These are phyloP conservation scores for roundworm (Caenorhabditis elegans) DNA, from an alignment of 1,140 invertebrate species.

Conservation along the genomic window DNA sequence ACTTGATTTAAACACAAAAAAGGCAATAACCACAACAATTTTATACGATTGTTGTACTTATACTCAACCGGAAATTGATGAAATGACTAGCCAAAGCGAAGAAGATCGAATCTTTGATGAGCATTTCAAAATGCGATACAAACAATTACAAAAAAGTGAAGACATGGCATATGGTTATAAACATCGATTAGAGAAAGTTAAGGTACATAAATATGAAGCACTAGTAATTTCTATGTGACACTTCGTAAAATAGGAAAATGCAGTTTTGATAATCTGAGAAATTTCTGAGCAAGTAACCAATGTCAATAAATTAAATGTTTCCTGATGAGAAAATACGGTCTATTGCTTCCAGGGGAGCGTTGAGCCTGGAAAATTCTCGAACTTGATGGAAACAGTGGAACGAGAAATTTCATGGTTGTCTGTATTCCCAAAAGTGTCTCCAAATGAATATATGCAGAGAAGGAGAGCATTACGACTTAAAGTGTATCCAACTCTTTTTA, in stretches of 20 bases:
- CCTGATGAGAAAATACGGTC: too few relatives aligned
- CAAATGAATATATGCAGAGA: background rate
- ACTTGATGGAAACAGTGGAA: background rate
- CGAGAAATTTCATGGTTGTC: background rate
- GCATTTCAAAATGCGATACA: background rate
- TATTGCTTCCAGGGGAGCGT: background rate
- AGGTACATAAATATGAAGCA: too few relatives aligned
- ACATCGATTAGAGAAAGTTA: background rate
- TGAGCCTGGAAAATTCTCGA: background rate
- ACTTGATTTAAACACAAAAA: background rate
- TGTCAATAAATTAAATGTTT: too few relatives aligned
- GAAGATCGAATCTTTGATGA: background rate
- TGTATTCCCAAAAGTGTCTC: background rate
- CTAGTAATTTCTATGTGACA: too few relatives aligned
- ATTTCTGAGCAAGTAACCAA: too few relatives aligned
- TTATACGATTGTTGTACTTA: background rate
- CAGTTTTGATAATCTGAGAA: too few relatives aligned
- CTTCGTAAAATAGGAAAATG: too few relatives aligned
- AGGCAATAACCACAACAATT: background rate
- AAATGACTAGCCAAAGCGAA: background rate
- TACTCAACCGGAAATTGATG: slow-evolving; percentile 1
- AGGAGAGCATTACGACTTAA: background rate
- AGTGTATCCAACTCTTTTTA: background rate
- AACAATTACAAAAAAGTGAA: slow-evolving; percentile 10
- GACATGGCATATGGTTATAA: slow-evolving; percentile 18